phyloP scores from a whole-genome alignment of 2,113 vertebrate genomes.

The Choloepus hoffmanni region DNA sequence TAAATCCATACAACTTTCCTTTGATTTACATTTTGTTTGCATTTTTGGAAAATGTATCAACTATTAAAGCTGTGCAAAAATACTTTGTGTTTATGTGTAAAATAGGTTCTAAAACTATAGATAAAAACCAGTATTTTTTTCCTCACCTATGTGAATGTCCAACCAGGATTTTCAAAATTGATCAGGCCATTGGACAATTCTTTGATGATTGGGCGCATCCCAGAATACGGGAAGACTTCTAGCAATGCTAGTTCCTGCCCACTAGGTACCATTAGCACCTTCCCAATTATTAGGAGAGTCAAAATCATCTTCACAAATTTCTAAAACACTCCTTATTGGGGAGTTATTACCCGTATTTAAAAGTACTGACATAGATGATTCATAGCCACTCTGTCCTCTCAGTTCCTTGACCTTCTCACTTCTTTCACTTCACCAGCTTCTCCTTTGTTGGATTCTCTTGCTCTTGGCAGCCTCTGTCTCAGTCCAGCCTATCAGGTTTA shows the following conservation, averaged over 20 bases:
- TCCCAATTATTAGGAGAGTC: background rate
- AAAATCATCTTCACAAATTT: background rate
- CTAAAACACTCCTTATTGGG: background rate
- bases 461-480: background rate
- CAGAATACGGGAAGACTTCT: background rate
- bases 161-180: background rate
- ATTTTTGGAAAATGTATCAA: conserved; percentile 50
- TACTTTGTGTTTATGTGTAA: conserved; percentile 17
- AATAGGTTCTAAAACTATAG: background rate
- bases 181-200: background rate
- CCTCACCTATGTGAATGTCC: background rate
- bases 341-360: background rate
- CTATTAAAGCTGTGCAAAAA: conserved; percentile 2
- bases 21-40: conserved; percentile 8
- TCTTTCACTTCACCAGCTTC: background rate
- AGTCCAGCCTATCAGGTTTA: background rate
- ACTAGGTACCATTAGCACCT: background rate
- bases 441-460: background rate
- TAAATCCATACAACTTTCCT: conserved; percentile 24
- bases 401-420: background rate
- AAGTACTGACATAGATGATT: background rate
- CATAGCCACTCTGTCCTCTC: background rate
- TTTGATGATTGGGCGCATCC: background rate
- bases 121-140: background rate
- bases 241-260: background rate